Evolutionary conservation across 2,797 vertebrate species (phyloP), one percentile per base, ranked within the genome.

Genomic region (Propithecus perrieri): DNA sequence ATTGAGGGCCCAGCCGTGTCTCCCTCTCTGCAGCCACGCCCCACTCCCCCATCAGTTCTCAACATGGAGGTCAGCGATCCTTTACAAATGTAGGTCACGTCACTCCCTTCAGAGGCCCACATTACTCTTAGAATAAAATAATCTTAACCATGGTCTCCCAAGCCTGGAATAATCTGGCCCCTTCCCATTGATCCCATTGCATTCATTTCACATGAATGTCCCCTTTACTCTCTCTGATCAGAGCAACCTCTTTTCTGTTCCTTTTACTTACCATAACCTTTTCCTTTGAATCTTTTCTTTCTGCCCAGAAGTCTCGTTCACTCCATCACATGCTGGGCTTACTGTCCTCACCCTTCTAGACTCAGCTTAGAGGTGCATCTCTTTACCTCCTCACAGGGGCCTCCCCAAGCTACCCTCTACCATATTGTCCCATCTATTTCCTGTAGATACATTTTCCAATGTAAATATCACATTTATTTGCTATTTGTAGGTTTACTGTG

Each of bases 281-380:
- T 90, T 89, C 9, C 59, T 85, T 69, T 38, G 83, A 65, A 75
- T 86, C 43, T 65, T 48, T 84, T 26, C 46, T 88, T 65, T 72
- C 71, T 38, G 3, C 57, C 38, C 75, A 61, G 59, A 85, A 65
- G 33, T 41, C n/a, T 63, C 35, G 15, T 1, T 10, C 20, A 26
- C 22, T 11, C 26, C 22, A 38, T 75, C 72, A 86, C 11, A 18
- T 30, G 10, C 33, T 38, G 0, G 7, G 14, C 67, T 38, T 76
- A 11, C 15, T 53, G 7, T 46, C 71, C 13, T 43, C 33, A 28
- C 20, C 20, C 65, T 53, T 69, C 24, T 35, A 38, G 22, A 89
- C 33, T 83, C 46, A 4, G 30, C 33, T 86, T 43, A 61, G 59
- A 87, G 30, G 41, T 15, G 8, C 8, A 6, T 69, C 59, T 59